Base-by-base conservation (phyloP, 2,888 invertebrate species). In the Galeopsomyia nigrocyanea region DNA sequence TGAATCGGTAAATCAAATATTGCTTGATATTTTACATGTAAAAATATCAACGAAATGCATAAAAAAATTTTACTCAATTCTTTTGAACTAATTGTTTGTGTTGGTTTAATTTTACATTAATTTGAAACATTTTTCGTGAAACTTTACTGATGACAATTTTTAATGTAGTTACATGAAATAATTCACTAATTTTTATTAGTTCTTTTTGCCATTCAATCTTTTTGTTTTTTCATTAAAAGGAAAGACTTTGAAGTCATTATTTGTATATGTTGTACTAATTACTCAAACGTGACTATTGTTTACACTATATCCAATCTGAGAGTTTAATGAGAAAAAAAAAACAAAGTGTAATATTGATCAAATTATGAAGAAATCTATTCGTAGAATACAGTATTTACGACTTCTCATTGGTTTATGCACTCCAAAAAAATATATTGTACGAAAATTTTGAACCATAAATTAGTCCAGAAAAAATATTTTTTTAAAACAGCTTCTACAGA, bases 11-110 rank as follows among this genome's bases (percentile, higher is more conserved):
- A 82, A 82, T 82, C 79, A 79, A 81, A 78, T 82, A 84, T 84
- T 83, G 83, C 82, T 83, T 83, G 84, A 82, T 82, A 84, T 81
- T 39, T 39, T 10, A 84, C 83, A 84, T 83, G 83, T 81, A 83
- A 83, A 39, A 10, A 85, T 82, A 83, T 83, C 79, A 82, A 82
- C 79, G 77, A 78, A 83, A 82, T 79, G 79, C 79, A 79, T 79
- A 79, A 76, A 68, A 72, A 76, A 77, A 77, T 75, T 73, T 75
- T n/a, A 66, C 71, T 69, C 26, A 46, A 69, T 72, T 69, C 61
- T 2, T 26, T 71, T 56, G 68, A 72, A 65, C 26, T 66, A 47
- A 56, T 61, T 57, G 13, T 39, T 39, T 39, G 14, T 58, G 39
- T 68, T n/a, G 39, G 21, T 46, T 61, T 19, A 68, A 56, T 68